Evolutionary conservation across 2,113 vertebrate genomes (phyloP).

Genomic region (Ceyx cyanopectus): DNA sequence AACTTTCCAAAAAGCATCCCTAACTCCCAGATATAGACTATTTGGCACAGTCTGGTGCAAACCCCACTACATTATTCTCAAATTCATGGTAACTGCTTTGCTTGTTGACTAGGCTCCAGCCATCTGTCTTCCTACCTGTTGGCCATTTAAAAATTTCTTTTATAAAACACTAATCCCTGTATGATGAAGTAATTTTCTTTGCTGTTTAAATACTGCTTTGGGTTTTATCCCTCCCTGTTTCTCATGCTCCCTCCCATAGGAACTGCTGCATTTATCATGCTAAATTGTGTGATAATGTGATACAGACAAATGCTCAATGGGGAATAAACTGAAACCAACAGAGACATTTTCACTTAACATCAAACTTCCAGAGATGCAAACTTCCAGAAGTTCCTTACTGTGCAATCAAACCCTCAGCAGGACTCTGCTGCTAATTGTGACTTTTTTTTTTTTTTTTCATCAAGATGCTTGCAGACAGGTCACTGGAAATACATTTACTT

Average conservation of each 20-base stretch:
- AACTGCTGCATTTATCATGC: not conserved
- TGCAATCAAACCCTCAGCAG: conserved; percentile 46
- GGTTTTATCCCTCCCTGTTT: not conserved
- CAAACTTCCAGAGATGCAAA: conserved; percentile 42
- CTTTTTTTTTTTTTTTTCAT: not conserved
- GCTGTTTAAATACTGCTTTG: not conserved
- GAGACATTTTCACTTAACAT: conserved; percentile 39
- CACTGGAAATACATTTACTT: conserved; percentile 46
- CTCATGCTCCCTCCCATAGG: not conserved
- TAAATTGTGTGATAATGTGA: not conserved
- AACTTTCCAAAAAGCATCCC: not conserved
- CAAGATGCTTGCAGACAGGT: conserved; percentile 28
- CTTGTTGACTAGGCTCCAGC: not conserved
- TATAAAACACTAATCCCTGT: not conserved
- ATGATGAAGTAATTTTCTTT: not conserved
- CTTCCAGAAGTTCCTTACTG: not conserved
- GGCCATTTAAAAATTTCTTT: not conserved
- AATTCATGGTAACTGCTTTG: not conserved
- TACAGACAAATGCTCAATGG: not conserved
- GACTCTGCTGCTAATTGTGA: conserved; percentile 57
- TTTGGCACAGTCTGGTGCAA: not conserved
- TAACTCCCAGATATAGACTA: not conserved
- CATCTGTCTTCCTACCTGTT: not conserved
- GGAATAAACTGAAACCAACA: conserved; percentile 19
- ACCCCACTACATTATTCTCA: not conserved